Base-by-base conservation (phyloP, 1,140 invertebrate genomes). In the Bursaphelenchus mucronatus region DNA sequence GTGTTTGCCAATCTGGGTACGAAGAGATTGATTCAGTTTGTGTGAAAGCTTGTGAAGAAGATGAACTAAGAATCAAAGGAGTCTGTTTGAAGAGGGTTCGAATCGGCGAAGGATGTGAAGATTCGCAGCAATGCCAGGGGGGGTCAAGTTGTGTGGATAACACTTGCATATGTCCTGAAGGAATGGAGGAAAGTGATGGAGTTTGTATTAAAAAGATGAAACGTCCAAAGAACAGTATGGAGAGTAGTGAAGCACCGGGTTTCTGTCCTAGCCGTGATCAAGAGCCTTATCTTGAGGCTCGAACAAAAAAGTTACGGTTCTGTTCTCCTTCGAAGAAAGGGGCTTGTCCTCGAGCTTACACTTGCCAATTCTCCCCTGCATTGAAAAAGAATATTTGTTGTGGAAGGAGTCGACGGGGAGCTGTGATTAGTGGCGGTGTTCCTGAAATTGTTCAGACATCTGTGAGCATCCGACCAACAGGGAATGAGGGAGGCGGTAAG, bases 341-440 rank as follows among this genome's bases (percentile, higher is more conserved):
- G 10, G 56, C 15, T 11, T 78, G 76, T 65, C 77, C 77, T 0
- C 46, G 53, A 39, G 62, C 55, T 30, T 81, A 53, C 61, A 67
- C 45, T 7, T 79, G 76, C 58, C 76, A 79, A 62, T 76, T 68
- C 74, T 74, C 69, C 50, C 67, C 68, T 21, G 51, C 69, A 15
- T 45, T 66, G 8, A 54, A 70, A 53, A 70, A 78, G 30, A 78
- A 80, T 59, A 68, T 79, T 30, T 79, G 76, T 52, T 79, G 76
- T 67, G 78, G 76, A 57, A 73, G 44, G 67, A 56, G 61, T 44
- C 43, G 30, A 30, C 30, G 30, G 30, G 30, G 30, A 30, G 30
- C 30, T 30, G 13, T 44, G 44, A 43, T 50, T 61, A 49, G 49
- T 19, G 17, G 56, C 44, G 9, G 30, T 30, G 30, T 30, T 30